Base-by-base conservation (phyloP, 2,113 vertebrate species). In the Rhabdornis inornatus region DNA sequence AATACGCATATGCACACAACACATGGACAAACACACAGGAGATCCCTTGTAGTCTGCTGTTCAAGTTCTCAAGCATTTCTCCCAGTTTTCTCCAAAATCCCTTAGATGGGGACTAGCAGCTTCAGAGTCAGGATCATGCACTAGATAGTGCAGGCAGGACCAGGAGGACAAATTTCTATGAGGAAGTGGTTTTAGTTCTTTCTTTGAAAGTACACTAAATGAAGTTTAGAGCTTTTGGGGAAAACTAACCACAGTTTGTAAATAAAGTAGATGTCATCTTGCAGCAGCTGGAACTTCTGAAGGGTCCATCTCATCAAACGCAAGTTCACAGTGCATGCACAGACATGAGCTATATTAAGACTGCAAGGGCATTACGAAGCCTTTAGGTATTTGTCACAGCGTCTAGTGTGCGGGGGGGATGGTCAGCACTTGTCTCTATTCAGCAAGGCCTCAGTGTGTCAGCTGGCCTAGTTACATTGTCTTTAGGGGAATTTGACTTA, bases 381-480 rank as follows among this genome's bases (percentile, higher is more conserved):
- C 87, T 71, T 66, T 82, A n/a, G 33, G 31, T 72, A 72, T 64
- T 89, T 91, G 70, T 79, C 65, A 60, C 31, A 42, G 49, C 31
- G 91, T 82, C 75, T 37, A 49, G 18, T 30, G 30, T 3, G 37
- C n/a, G 40, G 27, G 7, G 20, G 42, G 45, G 56, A 68, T 19
- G 25, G 81, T 40, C 65, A 79, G 40, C 21, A 16, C 70, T 85
- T 42, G 57, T 80, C 40, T 76, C 57, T 72, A 31, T 76, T 92
- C 90, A 80, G 70, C 15, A 49, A 83, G 79, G 31, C 31, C 45
- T 83, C 88, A 49, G 66, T 0, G 2, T 42, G 50, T 94, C 87
- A 92, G 82, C 87, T 91, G 95, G 66, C 84, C 77, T 94, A 92
- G 39, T 94, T 92, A 84, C 63, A 87, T 89, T 95, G 94, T 95